Percentiles rank a stretch among this genome's conserved stretches.
Evolutionary conservation across 2,888 invertebrate species (phyloP).

Genomic region (Caenorhabditis auriculariae): DNA sequence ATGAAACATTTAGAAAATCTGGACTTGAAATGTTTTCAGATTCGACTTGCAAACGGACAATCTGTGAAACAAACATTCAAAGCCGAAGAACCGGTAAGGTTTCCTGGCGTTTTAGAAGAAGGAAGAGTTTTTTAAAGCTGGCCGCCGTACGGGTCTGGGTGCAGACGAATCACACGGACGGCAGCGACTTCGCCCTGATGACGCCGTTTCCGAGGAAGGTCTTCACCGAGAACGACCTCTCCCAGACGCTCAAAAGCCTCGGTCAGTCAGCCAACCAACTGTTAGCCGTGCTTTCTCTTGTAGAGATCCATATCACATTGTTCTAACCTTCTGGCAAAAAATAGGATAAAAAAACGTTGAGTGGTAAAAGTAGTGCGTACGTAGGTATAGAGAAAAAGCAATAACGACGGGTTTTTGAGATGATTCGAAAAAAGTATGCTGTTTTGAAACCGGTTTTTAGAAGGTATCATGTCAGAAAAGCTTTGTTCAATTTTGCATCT

Average conservation of each 20-base stretch:
- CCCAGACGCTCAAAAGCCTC: constrained; percentile 80
- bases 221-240: constrained; percentile 83
- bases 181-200: constrained; percentile 78
- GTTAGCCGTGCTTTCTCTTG: too few species aligned
- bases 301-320: too few species aligned
- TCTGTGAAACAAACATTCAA: constrained; percentile 78
- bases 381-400: too few species aligned
- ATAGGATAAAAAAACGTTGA: too few species aligned
- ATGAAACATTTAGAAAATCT: not conserved
- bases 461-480: too few species aligned
- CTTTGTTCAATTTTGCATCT: too few species aligned
- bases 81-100: constrained; percentile 74
- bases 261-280: too few species aligned
- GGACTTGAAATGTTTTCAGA: constrained; percentile 52
- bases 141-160: constrained; percentile 86
- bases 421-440: too few species aligned
- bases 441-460: too few species aligned
- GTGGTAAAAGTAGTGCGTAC: too few species aligned
- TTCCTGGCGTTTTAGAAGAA: not conserved
- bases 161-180: constrained; percentile 79
- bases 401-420: too few species aligned
- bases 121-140: constrained; percentile 67
- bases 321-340: too few species aligned
- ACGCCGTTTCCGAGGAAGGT: constrained; percentile 87
- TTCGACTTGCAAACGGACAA: constrained; percentile 77